Percentiles rank a stretch among this genome's conserved stretches.
Conservation (phyloP, 2,888 invertebrate genomes). For the Ethmia dodecea region DNA sequence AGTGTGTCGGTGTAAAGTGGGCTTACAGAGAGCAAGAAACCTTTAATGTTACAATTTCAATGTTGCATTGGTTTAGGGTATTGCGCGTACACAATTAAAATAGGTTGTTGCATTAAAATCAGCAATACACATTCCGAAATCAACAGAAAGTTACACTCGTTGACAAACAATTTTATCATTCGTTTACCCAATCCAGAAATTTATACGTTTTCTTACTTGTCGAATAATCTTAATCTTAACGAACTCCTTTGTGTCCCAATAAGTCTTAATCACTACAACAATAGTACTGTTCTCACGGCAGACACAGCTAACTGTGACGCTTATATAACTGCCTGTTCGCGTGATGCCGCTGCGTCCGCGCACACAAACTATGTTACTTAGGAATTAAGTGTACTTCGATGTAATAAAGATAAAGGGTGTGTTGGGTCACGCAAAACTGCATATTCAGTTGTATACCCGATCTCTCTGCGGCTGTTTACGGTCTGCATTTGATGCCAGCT, state of each 20-base stretch:
- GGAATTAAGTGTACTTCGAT: slow-evolving; percentile 16
- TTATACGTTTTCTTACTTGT: slow-evolving; percentile 2
- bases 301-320: slow-evolving; percentile 20
- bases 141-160: too few relatives aligned
- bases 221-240: slow-evolving; percentile 8
- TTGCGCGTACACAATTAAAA: too few relatives aligned
- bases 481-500: too few relatives aligned
- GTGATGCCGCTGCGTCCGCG: slow-evolving; percentile 18
- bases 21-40: too few relatives aligned
- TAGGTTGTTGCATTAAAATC: too few relatives aligned
- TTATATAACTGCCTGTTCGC: slow-evolving; percentile 24
- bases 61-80: too few relatives aligned
- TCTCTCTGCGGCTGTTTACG: too few relatives aligned
- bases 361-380: slow-evolving; percentile 14
- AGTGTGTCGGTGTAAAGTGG: too few relatives aligned
- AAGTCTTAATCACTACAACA: slow-evolving; percentile 21
- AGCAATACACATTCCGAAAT: too few relatives aligned
- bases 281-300: slow-evolving; percentile 22
- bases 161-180: too few relatives aligned
- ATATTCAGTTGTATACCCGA: too few relatives aligned
- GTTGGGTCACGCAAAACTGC: slow-evolving; percentile 16
- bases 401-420: slow-evolving; percentile 18
- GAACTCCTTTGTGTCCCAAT: slow-evolving; percentile 22
- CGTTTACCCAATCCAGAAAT: background rate
- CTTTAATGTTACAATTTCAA: too few relatives aligned